A percentile compares a stretch with the other conserved stretches of the same genome.
phyloP scores from a whole-genome alignment of 2,888 invertebrate genomes.

The Rhamnusium bicolor region DNA sequence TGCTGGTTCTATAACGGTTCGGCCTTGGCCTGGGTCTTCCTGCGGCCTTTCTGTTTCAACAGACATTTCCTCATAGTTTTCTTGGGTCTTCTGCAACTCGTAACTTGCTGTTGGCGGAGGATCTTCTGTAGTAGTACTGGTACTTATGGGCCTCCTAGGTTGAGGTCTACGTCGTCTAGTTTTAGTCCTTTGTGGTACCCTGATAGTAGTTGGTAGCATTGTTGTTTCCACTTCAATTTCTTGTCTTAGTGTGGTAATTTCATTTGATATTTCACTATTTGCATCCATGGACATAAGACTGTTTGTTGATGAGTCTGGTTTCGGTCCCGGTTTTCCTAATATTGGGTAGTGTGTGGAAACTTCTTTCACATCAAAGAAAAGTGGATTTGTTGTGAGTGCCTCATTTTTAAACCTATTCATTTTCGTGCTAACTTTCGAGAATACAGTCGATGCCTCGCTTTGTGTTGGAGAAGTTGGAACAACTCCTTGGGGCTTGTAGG shows the following conservation, averaged over 20 bases:
- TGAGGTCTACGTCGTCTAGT: constrained; percentile 51
- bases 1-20: constrained; percentile 30
- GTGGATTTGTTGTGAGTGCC: constrained; percentile 53
- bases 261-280: constrained; percentile 59
- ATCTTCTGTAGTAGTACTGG: constrained; percentile 54
- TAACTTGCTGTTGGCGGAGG: constrained; percentile 55
- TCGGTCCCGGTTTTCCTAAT: constrained; percentile 59
- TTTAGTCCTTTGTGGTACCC: constrained; percentile 48
- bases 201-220: constrained; percentile 39
- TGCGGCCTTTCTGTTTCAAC: constrained; percentile 55
- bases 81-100: constrained; percentile 58
- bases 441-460: constrained; percentile 67
- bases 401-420: constrained; percentile 58
- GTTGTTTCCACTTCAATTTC: constrained; percentile 26
- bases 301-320: constrained; percentile 33
- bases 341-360: constrained; percentile 70
- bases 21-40: constrained; percentile 55
- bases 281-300: constrained; percentile 33
- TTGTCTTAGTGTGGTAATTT: constrained; percentile 56
- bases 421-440: constrained; percentile 63
- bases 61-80: constrained; percentile 50
- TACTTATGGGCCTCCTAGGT: constrained; percentile 49
- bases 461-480: constrained; percentile 68
- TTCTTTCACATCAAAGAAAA: constrained; percentile 67
- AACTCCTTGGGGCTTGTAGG: constrained; percentile 63